Evolutionary conservation across 1,140 invertebrate genomes (phyloP).

Genomic region (Hylaeus volcanicus): DNA sequence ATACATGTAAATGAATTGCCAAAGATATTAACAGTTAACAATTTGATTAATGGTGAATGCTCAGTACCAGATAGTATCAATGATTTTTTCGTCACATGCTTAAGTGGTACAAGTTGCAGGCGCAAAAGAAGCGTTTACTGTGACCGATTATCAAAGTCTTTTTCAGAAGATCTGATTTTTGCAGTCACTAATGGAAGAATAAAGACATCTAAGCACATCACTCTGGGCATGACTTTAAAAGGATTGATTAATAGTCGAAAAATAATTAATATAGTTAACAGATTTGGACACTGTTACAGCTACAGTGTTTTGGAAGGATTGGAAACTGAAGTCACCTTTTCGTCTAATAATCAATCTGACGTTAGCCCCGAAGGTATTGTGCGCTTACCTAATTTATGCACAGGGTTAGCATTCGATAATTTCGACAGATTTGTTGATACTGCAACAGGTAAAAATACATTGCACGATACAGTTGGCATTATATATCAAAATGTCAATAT

Average conservation of each 20-base stretch:
- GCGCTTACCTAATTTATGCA: background rate
- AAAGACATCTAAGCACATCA: constrained; percentile 16
- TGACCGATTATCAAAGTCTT: background rate
- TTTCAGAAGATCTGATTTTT: constrained; percentile 49
- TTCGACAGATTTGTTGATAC: constrained; percentile 26
- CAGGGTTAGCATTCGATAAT: constrained; percentile 25
- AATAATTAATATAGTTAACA: constrained; percentile 24
- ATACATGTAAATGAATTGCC: constrained; percentile 34
- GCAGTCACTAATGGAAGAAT: constrained; percentile 4
- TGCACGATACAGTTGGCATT: constrained; percentile 51
- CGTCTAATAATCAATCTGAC: background rate
- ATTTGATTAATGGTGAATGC: constrained; percentile 56
- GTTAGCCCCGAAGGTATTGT: constrained; percentile 21
- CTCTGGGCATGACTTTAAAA: constrained; percentile 22
- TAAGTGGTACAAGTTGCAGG: background rate
- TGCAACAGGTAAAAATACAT: constrained; percentile 19
- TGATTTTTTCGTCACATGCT: constrained; percentile 47
- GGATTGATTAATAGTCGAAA: constrained; percentile 7
- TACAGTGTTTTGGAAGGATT: constrained; percentile 14
- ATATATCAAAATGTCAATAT: constrained; percentile 27
- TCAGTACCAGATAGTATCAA: constrained; percentile 41
- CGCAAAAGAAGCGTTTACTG: background rate
- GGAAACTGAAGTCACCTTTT: constrained; percentile 23
- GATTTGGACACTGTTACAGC: constrained; percentile 21
- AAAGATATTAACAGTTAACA: constrained; percentile 35